Evolutionary conservation across 2,113 vertebrate species (phyloP).

Genomic region (Ivindomyrus marchei): DNA sequence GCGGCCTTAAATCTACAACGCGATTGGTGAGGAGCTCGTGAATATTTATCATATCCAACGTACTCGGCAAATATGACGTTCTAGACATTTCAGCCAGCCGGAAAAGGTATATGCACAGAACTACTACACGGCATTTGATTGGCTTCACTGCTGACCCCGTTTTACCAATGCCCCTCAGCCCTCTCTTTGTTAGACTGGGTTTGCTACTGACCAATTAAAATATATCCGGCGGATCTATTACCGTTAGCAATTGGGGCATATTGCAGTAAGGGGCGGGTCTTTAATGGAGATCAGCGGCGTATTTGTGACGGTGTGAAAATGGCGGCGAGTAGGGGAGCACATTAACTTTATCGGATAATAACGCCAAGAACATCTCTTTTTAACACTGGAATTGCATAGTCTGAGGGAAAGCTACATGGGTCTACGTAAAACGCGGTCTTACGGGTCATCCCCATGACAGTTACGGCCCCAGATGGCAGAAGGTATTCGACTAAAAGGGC

Average conservation of each 20-base stretch:
- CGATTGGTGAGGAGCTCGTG: neutral
- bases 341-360: constrained; percentile 47
- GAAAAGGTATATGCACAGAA: neutral
- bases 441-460: neutral
- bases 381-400: constrained; percentile 14
- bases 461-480: neutral
- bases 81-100: neutral
- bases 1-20: neutral
- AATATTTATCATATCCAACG: neutral
- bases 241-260: constrained; percentile 38
- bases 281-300: constrained; percentile 33
- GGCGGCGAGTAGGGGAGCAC: constrained; percentile 59
- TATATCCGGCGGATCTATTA: neutral
- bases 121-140: neutral
- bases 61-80: neutral
- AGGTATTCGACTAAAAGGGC: neutral
- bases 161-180: constrained; percentile 8
- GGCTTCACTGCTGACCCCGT: constrained; percentile 15
- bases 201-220: constrained; percentile 33
- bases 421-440: neutral
- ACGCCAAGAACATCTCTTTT: constrained; percentile 19
- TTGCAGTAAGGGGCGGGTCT: constrained; percentile 37
- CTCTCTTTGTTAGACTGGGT: constrained; percentile 32
- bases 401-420: constrained; percentile 18
- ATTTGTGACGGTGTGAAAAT: constrained; percentile 76